Evolutionary conservation across 2,113 vertebrate genomes (phyloP).

Genomic region (Gallinago media): DNA sequence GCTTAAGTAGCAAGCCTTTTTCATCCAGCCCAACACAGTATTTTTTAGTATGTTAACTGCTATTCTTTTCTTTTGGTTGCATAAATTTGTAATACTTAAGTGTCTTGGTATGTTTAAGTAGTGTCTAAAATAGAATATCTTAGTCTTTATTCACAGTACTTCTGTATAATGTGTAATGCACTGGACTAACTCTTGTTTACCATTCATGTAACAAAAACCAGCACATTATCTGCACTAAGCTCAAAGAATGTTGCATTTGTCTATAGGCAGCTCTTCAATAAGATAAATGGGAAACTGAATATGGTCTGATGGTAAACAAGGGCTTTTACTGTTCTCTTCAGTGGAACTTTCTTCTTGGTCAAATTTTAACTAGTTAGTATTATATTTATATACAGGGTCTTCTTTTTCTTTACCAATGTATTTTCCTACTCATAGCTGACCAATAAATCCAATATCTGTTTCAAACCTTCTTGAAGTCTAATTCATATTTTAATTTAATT

Average conservation of each 20-base stretch:
- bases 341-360: conserved; percentile 90
- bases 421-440: conserved; percentile 99
- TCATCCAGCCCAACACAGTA: conserved; percentile 67
- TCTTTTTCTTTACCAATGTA: conserved; percentile 98
- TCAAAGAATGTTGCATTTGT: conserved; percentile 90
- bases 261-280: conserved; percentile 96
- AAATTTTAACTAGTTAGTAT: conserved; percentile 91
- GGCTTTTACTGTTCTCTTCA: conserved; percentile 92
- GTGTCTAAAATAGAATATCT: conserved; percentile 77
- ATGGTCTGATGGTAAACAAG: conserved; percentile 96
- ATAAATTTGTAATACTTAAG: conserved; percentile 76
- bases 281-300: conserved; percentile 88
- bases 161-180: conserved; percentile 91
- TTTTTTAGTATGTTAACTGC: conserved; percentile 79
- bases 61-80: conserved; percentile 76
- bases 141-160: conserved; percentile 82
- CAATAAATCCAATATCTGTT: conserved; percentile 99
- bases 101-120: conserved; percentile 77
- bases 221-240: conserved; percentile 97
- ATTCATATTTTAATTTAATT: conserved; percentile 72
- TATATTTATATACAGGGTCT: conserved; percentile 96
- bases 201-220: conserved; percentile 94
- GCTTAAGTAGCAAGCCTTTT: conserved; percentile 61
- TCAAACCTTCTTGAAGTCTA: conserved; percentile 87
- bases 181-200: conserved; percentile 99